These are phyloP conservation scores for Pandion haliaetus DNA, from an alignment of 2,113 vertebrate species.

Conservation along the genomic window DNA sequence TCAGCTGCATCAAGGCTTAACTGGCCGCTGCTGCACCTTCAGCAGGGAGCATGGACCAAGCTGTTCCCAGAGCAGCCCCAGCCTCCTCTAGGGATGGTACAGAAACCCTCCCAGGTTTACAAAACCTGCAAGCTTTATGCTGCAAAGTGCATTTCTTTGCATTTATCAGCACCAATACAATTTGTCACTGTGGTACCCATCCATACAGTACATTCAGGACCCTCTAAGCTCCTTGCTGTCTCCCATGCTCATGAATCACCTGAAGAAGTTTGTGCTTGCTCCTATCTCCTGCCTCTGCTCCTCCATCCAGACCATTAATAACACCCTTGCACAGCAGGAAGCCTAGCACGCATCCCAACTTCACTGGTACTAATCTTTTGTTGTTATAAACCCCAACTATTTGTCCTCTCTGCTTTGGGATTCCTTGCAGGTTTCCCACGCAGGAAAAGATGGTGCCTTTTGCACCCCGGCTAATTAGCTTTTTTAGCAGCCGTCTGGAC, in stretches of 20 bases:
- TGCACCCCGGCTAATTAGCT: not conserved
- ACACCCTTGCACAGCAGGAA: not conserved
- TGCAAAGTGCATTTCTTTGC: not conserved
- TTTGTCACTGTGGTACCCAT: not conserved
- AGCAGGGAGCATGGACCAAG: rapidly evolving
- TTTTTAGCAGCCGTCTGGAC: not conserved
- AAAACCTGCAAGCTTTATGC: not conserved
- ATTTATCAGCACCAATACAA: not conserved
- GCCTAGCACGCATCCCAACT: rapidly evolving
- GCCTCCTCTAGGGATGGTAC: not conserved
- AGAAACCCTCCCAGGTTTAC: not conserved
- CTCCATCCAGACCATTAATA: not conserved
- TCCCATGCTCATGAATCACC: not conserved
- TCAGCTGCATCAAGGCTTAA: rapidly evolving
- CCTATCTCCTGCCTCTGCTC: not conserved
- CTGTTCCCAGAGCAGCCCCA: not conserved
- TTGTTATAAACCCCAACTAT: not conserved
- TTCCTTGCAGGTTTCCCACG: not conserved
- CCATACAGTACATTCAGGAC: not conserved
- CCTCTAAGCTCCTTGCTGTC: not conserved
- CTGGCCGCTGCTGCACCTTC: rapidly evolving
- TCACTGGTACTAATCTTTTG: not conserved
- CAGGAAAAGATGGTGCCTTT: not conserved
- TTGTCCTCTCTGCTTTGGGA: not conserved
- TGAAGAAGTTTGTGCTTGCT: not conserved